Percentiles rank a stretch among this genome's conserved stretches.
phyloP scores from a whole-genome alignment of 2,888 invertebrate genomes.

The Acholoe squamosa region DNA sequence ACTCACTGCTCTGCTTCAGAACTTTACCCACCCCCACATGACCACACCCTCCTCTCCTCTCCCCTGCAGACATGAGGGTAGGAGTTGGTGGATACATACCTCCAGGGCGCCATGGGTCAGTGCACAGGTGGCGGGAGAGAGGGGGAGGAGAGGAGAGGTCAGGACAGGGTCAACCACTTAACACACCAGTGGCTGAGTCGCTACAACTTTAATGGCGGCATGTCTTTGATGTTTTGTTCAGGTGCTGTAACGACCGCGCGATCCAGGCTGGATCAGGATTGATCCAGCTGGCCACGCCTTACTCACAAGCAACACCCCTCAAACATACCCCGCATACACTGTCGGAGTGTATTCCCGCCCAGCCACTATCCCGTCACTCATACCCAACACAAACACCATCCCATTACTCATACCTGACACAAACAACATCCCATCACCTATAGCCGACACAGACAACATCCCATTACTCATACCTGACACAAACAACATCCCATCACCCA shows the following conservation, averaged over 20 bases:
- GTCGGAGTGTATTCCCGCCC: neutral
- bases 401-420: neutral
- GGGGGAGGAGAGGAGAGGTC: slow-evolving; percentile 5
- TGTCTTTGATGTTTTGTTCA: slow-evolving; percentile 30
- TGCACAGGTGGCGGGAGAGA: neutral
- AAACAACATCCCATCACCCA: neutral
- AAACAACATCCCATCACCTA: neutral
- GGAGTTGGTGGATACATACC: neutral
- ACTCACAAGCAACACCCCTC: neutral
- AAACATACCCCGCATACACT: neutral
- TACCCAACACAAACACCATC: neutral
- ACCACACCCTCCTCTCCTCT: neutral
- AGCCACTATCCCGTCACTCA: neutral
- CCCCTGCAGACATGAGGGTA: neutral
- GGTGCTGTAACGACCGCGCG: slow-evolving; percentile 37
- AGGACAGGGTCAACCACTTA: slow-evolving; percentile 50
- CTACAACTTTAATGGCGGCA: slow-evolving; percentile 41
- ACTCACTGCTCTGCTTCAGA: neutral
- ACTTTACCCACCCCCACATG: neutral
- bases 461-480: neutral
- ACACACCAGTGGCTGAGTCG: neutral
- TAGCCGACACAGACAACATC: neutral
- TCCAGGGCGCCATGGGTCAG: slow-evolving; percentile 24
- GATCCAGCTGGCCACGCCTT: slow-evolving; percentile 9
- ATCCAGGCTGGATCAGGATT: slow-evolving; percentile 5